phyloP scores from a whole-genome alignment of 2,888 invertebrate species.

The Eupithecia subumbrata region DNA sequence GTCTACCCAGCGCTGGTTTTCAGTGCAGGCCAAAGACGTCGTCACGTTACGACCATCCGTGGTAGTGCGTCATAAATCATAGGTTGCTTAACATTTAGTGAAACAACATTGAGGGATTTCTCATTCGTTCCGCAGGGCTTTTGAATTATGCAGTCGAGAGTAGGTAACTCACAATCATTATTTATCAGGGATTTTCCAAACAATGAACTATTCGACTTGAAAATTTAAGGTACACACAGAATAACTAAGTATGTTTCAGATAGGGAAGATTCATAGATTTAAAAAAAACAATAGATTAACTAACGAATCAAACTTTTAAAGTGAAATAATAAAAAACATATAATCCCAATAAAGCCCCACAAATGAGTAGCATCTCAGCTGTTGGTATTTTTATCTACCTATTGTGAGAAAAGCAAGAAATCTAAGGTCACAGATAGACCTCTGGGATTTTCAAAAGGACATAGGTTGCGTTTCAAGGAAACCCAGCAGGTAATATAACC shows the following conservation, averaged over 20 bases:
- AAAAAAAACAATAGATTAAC: not conserved
- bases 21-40: too few relatives aligned
- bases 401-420: not conserved
- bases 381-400: not conserved
- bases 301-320: not conserved
- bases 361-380: not conserved
- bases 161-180: not conserved
- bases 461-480: constrained; percentile 30
- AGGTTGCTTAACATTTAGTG: not conserved
- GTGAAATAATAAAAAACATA: not conserved
- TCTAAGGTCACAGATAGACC: constrained; percentile 7
- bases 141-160: not conserved
- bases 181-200: not conserved
- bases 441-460: constrained; percentile 17
- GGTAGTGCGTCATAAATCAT: not conserved
- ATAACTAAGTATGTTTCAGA: too few relatives aligned
- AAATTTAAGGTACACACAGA: not conserved
- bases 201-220: not conserved
- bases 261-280: not conserved
- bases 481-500: constrained; percentile 16
- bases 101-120: not conserved
- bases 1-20: too few relatives aligned
- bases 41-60: too few relatives aligned
- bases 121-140: not conserved
- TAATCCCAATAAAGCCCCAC: not conserved